phyloP scores from a whole-genome alignment of 2,888 invertebrate species.

The Thereva unica region DNA sequence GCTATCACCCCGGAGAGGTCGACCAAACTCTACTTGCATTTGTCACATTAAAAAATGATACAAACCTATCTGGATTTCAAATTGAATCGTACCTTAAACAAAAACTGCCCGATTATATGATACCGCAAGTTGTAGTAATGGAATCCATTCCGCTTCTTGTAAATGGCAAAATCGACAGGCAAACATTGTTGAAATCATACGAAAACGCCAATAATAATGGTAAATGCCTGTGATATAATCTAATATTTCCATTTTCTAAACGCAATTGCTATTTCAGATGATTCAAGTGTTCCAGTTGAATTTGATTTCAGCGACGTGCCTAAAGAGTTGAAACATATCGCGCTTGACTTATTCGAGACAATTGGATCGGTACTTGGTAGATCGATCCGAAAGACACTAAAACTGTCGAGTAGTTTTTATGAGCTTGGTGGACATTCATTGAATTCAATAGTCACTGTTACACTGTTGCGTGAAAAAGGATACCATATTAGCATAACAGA shows the following conservation, averaged over 20 bases:
- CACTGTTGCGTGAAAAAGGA: slow-evolving; percentile 74
- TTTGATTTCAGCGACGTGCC: slow-evolving; percentile 69
- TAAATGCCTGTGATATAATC: slow-evolving; percentile 50
- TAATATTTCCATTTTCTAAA: not conserved
- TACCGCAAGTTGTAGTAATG: slow-evolving; percentile 75
- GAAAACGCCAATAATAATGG: slow-evolving; percentile 72
- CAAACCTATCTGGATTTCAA: slow-evolving; percentile 61
- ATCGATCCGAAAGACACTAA: slow-evolving; percentile 66
- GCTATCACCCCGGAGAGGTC: slow-evolving; percentile 75
- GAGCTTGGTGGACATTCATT: slow-evolving; percentile 85
- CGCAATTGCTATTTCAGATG: not conserved
- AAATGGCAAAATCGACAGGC: slow-evolving; percentile 86
- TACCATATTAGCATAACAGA: slow-evolving; percentile 82
- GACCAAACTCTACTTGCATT: slow-evolving; percentile 76
- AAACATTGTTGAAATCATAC: slow-evolving; percentile 73
- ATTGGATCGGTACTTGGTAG: slow-evolving; percentile 73
- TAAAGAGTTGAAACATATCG: slow-evolving; percentile 64
- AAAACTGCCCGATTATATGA: slow-evolving; percentile 75
- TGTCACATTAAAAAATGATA: slow-evolving; percentile 61
- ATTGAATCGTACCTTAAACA: slow-evolving; percentile 69
- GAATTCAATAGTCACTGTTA: slow-evolving; percentile 83
- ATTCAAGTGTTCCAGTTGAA: slow-evolving; percentile 59
- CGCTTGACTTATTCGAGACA: slow-evolving; percentile 73
- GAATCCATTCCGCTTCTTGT: slow-evolving; percentile 78
- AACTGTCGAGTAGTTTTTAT: slow-evolving; percentile 74